Base-by-base conservation (phyloP, 2,113 vertebrate genomes). In the Chaetodon trifascialis region DNA sequence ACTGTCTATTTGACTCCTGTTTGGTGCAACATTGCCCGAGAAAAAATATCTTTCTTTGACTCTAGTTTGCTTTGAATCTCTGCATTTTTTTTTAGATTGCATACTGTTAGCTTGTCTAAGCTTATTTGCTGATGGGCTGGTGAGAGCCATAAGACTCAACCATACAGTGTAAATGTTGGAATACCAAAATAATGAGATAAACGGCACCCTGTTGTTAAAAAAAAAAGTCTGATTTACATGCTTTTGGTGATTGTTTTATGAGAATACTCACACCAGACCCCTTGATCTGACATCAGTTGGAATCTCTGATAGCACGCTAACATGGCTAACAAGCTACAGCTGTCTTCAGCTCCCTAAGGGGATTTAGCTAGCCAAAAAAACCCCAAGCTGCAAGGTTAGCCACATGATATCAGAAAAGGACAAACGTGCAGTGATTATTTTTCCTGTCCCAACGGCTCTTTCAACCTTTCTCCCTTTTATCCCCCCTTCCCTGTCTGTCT, bases 391-490 rank as follows among this genome's bases (percentile, higher is more conserved):
- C 79, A 23, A 67, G 82, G 71, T 85, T 66, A 76, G 65, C 25
- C 42, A 73, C 47, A 21, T n/a, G 62, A 2, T 38, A 54, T 30
- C 25, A 52, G 69, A 63, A 65, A 77, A 71, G 84, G 75, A 55
- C 70, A 68, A 83, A 84, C 73, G 84, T 66, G 67, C 21, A 17
- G 47, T 76, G 77, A 82, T 85, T 80, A 51, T 68, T 79, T 70
- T 65, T 49, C 54, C 47, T 0, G 3, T 70, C 63, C 70, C 76
- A 38, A 15, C 67, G n/a, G 38, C 80, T 76, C 83, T 62, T 77
- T 79, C 64, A 76, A 66, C 84, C 72, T 76, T 74, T 86, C 54
- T 79, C 19, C 23, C 69, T 78, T 76, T 83, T 76, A 86, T 85
- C 75, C 76, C 78, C 21, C 42, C 51, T 12, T 47, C 51, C 40